Base-by-base conservation (phyloP, 2,797 vertebrate genomes). In the Naso thynnoides region DNA sequence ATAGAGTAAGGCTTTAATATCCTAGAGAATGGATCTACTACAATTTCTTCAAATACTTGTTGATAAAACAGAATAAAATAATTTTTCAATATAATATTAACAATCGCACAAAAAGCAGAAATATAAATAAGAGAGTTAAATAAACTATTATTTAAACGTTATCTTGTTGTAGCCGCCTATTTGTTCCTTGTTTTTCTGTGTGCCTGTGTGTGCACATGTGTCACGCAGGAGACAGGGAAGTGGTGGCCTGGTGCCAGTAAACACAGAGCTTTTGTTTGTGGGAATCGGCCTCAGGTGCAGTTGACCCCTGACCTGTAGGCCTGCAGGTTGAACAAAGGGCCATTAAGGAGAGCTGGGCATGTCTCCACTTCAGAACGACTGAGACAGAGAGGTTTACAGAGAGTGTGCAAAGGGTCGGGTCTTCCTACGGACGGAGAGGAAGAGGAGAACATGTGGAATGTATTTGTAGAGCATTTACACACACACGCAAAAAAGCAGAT, bases 231-330 rank as follows among this genome's bases (percentile, higher is more conserved):
- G 82, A 86, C 85, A 76, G 82, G 91, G 87, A 93, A 92, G 89
- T 90, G 83, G 84, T 87, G 81, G 82, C 89, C 89, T 85, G 83
- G 84, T 88, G 90, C 88, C 85, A 73, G 87, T 88, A 90, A 92
- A 93, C 89, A 89, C 85, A 84, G 82, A 81, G 86, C 91, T 92
- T 93, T 93, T 93, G 90, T 93, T 89, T 86, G 91, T 91, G 92
- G 88, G 93, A 94, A 93, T 90, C 87, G 84, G 93, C 94, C 94
- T 95, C 93, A 95, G 95, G 95, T 95, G 94, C 89, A 92, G 90
- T 89, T 90, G 93, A 95, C 93, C 94, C 74, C 83, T 93, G 93
- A 95, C 94, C 94, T 72, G 45, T 83, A 44, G 82, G 88, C 89
- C 92, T 83, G 83, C 91, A 93, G 93, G 91, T 94, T 93, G 91